A percentile compares a stretch with the other conserved stretches of the same genome.
Evolutionary conservation across 1,140 invertebrate genomes (phyloP).

Genomic region (Drosophila virilis): DNA sequence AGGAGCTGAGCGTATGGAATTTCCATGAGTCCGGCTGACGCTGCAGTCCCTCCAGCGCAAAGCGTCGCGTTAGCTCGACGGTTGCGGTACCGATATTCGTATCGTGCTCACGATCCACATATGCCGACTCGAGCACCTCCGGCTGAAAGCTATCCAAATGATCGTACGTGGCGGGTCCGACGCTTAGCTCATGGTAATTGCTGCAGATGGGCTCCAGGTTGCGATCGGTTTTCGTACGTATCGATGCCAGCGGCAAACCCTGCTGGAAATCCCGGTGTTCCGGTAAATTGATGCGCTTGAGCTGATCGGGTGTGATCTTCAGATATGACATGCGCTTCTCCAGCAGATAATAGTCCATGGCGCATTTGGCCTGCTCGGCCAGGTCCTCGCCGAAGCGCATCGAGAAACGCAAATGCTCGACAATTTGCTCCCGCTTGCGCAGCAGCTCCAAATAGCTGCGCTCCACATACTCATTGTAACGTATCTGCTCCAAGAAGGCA

Average conservation of each 20-base stretch:
- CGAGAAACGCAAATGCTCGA: conserved; percentile 72
- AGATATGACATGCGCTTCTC: conserved; percentile 73
- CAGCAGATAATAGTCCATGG: conserved; percentile 73
- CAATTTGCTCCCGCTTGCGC: conserved; percentile 69
- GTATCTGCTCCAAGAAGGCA: conserved; percentile 92
- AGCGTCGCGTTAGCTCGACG: conserved; percentile 84
- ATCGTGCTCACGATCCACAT: conserved; percentile 88
- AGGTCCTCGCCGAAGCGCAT: conserved; percentile 74
- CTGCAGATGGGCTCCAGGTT: conserved; percentile 87
- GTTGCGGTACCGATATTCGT: conserved; percentile 88
- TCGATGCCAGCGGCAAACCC: conserved; percentile 7
- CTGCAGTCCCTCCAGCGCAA: conserved; percentile 86
- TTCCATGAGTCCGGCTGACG: conserved; percentile 93
- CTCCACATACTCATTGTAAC: conserved; percentile 78
- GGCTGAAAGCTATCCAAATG: conserved; percentile 90
- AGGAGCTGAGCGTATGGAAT: conserved; percentile 92
- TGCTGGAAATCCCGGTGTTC: conserved; percentile 54
- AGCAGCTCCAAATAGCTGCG: conserved; percentile 69
- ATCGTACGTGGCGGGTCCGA: conserved; percentile 87
- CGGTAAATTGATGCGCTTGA: conserved; percentile 68
- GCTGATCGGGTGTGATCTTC: conserved; percentile 66
- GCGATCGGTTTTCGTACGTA: conserved; percentile 24
- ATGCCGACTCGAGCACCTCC: conserved; percentile 86
- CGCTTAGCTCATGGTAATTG: conserved; percentile 83
- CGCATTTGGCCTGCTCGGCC: conserved; percentile 78